Percentiles rank a stretch among this genome's conserved stretches.
phyloP scores from a whole-genome alignment of 2,888 invertebrate species.

The Acleris sparsana region DNA sequence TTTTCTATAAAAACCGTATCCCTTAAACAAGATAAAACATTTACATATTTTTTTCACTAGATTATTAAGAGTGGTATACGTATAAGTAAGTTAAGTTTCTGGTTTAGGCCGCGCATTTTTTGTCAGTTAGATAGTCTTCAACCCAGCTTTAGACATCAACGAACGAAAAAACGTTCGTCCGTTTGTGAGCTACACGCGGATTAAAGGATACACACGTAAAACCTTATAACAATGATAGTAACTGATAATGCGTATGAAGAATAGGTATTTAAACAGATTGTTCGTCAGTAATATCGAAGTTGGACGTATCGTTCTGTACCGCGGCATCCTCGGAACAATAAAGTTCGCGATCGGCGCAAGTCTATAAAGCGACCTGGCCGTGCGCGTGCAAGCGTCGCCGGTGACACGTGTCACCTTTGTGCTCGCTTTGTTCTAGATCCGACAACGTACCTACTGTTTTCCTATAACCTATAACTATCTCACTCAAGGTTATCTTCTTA shows the following conservation, averaged over 20 bases:
- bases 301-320: constrained; percentile 16
- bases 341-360: constrained; percentile 23
- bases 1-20: too few relatives aligned
- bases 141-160: too few relatives aligned
- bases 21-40: too few relatives aligned
- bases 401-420: constrained; percentile 14
- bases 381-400: not conserved
- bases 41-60: too few relatives aligned
- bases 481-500: not conserved
- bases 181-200: too few relatives aligned
- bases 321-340: constrained; percentile 25
- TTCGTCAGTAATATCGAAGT: constrained; percentile 23
- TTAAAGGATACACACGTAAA: too few relatives aligned
- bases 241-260: constrained; percentile 5
- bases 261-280: constrained; percentile 25
- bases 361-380: constrained; percentile 24
- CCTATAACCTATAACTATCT: not conserved
- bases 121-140: too few relatives aligned
- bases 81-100: too few relatives aligned
- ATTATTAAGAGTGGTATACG: too few relatives aligned
- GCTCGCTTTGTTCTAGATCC: constrained; percentile 1
- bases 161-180: too few relatives aligned
- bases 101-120: too few relatives aligned
- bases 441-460: not conserved
- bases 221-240: not conserved